Conservation (phyloP, 2,888 invertebrate species). For the Gymnocheta viridis region DNA sequence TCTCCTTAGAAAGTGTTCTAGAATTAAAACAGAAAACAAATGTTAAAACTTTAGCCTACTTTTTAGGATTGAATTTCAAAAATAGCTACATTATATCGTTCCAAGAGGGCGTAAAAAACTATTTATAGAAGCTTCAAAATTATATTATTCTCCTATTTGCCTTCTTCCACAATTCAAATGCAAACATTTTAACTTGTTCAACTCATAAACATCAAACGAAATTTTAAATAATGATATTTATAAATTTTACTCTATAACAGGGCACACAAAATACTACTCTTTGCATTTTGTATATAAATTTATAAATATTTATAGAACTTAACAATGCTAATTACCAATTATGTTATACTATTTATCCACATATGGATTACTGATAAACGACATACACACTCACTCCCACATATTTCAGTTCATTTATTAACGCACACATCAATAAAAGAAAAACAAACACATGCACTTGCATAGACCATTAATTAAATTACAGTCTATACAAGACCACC, state of each 20-base stretch:
- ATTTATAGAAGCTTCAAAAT: neutral
- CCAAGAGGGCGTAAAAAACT: neutral
- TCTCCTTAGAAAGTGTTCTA: too few relatives aligned
- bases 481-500: constrained; percentile 41
- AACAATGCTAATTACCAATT: constrained; percentile 57
- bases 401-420: neutral
- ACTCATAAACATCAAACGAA: neutral
- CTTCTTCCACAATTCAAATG: neutral
- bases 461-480: constrained; percentile 50
- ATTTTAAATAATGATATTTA: constrained; percentile 8
- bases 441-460: neutral
- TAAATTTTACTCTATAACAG: constrained; percentile 4
- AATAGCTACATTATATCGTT: neutral
- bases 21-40: neutral
- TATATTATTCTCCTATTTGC: neutral
- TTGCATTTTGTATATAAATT: neutral
- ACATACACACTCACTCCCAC: constrained; percentile 18
- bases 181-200: neutral
- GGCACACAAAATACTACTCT: neutral
- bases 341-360: constrained; percentile 42
- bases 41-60: neutral
- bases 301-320: constrained; percentile 54
- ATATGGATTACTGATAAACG: constrained; percentile 47
- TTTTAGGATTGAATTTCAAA: neutral
- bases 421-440: constrained; percentile 20